Conservation (phyloP, 2,113 vertebrate genomes). For the Dromaius novaehollandiae region DNA sequence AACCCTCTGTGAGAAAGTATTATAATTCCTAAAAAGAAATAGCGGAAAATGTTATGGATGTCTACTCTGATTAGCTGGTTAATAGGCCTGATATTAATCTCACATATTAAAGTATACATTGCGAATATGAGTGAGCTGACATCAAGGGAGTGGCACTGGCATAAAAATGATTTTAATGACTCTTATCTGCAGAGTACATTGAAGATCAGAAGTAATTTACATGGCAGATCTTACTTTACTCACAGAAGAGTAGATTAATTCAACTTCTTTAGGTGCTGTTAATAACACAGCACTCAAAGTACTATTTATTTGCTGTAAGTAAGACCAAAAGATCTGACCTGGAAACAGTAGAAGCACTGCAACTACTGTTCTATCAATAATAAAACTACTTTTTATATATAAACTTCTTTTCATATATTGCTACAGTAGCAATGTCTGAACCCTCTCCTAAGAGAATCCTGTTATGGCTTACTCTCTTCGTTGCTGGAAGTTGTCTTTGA, state of each 20-base stretch:
- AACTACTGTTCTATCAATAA: background rate
- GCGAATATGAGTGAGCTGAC: background rate
- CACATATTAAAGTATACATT: background rate
- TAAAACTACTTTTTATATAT: background rate
- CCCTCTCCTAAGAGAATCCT: background rate
- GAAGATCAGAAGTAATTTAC: background rate
- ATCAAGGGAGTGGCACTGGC: background rate
- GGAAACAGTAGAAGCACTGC: background rate
- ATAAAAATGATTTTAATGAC: slow-evolving; percentile 17
- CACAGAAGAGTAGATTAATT: background rate
- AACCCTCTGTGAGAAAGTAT: background rate
- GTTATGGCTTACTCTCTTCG: background rate
- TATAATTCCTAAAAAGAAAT: background rate
- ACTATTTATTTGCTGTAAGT: background rate
- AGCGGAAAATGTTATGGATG: background rate
- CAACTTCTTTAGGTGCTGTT: background rate
- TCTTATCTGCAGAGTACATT: background rate
- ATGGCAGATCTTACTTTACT: background rate
- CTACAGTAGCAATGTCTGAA: background rate
- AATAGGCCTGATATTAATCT: background rate
- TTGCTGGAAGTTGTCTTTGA: background rate
- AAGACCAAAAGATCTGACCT: background rate
- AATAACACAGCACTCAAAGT: background rate
- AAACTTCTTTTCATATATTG: background rate
- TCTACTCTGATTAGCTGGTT: background rate